Evolutionary conservation across 2,888 invertebrate genomes (phyloP).

Genomic region (Lamellibrachia columna): DNA sequence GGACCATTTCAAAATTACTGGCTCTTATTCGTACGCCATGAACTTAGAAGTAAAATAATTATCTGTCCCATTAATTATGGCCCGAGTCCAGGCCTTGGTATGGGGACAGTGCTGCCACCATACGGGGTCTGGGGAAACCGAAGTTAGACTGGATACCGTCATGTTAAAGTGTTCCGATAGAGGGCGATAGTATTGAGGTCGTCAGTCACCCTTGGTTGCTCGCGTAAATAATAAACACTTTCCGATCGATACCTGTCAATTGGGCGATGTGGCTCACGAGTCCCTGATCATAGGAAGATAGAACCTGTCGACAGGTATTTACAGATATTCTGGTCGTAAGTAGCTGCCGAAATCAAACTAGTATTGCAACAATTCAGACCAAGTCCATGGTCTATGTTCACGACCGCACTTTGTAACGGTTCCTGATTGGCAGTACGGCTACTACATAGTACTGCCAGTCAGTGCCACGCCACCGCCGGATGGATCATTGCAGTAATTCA

Average conservation of each 20-base stretch:
- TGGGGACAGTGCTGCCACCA: not conserved
- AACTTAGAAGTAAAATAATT: no score
- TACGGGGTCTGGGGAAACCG: not conserved
- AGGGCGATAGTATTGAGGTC: not conserved
- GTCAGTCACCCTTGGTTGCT: not conserved
- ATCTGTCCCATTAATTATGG: not conserved
- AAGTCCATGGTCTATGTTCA: no score
- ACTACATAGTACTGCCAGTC: not conserved
- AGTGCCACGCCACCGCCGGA: no score
- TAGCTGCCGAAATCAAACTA: not conserved
- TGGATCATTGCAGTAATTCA: no score
- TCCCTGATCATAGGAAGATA: not conserved
- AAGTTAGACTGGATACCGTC: not conserved
- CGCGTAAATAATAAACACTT: not conserved
- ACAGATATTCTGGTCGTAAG: not conserved
- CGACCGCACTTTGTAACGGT: no score
- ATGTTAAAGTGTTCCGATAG: not conserved
- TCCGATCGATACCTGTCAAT: not conserved
- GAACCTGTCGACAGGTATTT: not conserved
- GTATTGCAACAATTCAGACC: no score
- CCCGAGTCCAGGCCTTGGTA: no score
- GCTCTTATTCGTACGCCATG: no score
- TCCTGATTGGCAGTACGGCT: no score
- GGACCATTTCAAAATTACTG: no score
- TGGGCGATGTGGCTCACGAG: not conserved